Conservation (phyloP, 2,113 vertebrate genomes). For the Scomber scombrus region DNA sequence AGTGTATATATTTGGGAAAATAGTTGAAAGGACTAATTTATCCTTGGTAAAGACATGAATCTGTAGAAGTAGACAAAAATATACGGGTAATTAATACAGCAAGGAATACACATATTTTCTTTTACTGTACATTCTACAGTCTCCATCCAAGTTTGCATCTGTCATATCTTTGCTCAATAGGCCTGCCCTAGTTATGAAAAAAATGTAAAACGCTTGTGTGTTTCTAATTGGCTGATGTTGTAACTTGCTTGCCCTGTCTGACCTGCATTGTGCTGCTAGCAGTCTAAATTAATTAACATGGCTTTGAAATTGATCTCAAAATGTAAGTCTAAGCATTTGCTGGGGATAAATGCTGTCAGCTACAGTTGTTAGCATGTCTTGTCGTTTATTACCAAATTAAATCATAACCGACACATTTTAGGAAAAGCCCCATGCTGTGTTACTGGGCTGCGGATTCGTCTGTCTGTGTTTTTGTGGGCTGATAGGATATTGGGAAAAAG, state of each 20-base stretch:
- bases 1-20: conserved; percentile 31
- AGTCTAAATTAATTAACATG: conserved; percentile 84
- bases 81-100: conserved; percentile 29
- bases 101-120: conserved; percentile 6
- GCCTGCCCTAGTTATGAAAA: conserved; percentile 57
- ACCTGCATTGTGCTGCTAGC: conserved; percentile 82
- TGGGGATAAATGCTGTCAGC: conserved; percentile 73
- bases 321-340: conserved; percentile 75
- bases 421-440: conserved; percentile 46
- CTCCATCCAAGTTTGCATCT: conserved; percentile 48
- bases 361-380: conserved; percentile 73
- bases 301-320: conserved; percentile 82
- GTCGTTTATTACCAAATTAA: conserved; percentile 70
- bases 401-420: conserved; percentile 66
- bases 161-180: conserved; percentile 55
- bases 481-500: conserved; percentile 29
- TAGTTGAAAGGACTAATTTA: conserved; percentile 28
- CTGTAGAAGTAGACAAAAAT: conserved; percentile 17
- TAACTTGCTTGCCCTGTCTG: conserved; percentile 80
- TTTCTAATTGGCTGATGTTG: conserved; percentile 83
- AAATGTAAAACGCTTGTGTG: conserved; percentile 60
- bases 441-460: conserved; percentile 39
- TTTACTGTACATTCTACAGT: conserved; percentile 25
- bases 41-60: conserved; percentile 14
- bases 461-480: conserved; percentile 27